Percentiles rank a stretch among this genome's conserved stretches.
Evolutionary conservation across 2,888 invertebrate species (phyloP).

Genomic region (Himalopsyche japonica): DNA sequence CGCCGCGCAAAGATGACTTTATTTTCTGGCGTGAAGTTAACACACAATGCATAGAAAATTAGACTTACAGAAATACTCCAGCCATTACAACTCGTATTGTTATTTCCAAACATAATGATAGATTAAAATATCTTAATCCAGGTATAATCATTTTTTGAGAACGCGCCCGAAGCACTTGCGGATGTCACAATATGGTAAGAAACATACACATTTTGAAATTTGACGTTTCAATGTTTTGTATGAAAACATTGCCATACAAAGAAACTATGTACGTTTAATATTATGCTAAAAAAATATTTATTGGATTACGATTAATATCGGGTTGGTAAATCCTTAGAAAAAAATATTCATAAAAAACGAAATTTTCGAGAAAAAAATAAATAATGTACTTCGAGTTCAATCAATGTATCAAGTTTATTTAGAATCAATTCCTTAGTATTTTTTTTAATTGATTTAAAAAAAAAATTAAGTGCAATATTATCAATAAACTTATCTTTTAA

Average conservation of each 20-base stretch:
- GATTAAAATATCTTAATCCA: background rate
- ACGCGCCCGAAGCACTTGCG: background rate
- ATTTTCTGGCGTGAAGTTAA: background rate
- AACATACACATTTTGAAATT: background rate
- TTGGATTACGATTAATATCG: too few species aligned
- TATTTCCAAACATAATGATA: background rate
- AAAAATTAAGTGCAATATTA: too few species aligned
- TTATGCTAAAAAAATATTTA: too few species aligned
- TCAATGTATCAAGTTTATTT: too few species aligned
- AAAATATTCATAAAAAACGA: too few species aligned
- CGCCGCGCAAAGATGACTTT: background rate
- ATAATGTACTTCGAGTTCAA: too few species aligned
- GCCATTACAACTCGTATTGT: background rate
- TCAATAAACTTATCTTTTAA: too few species aligned
- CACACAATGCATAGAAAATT: background rate
- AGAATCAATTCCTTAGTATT: too few species aligned
- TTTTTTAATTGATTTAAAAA: too few species aligned
- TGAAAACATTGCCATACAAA: background rate
- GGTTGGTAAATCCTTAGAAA: too few species aligned
- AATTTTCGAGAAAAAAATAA: too few species aligned
- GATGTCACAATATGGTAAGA: background rate
- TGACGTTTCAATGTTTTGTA: background rate
- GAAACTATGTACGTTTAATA: background rate
- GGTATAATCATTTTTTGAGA: background rate
- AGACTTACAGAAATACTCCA: background rate